Conservation (phyloP, 2,888 invertebrate species). For the Ophonus ardosiacus region DNA sequence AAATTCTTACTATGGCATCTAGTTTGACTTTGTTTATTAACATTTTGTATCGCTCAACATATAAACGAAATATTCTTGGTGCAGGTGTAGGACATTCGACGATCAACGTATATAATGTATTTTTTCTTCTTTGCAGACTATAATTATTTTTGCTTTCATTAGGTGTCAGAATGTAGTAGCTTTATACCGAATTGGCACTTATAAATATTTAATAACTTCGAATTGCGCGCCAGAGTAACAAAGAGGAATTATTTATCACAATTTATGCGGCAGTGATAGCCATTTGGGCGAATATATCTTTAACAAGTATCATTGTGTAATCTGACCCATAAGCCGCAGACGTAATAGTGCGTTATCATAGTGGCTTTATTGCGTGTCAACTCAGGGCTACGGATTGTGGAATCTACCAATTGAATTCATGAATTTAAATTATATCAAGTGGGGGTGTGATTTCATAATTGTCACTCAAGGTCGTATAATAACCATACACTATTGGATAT, state of each 20-base stretch:
- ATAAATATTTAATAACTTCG: conserved; percentile 16
- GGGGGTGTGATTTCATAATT: conserved; percentile 11
- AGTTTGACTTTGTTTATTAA: too few relatives aligned
- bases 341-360: not conserved
- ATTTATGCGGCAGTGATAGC: conserved; percentile 32
- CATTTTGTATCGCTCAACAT: too few relatives aligned
- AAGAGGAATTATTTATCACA: conserved; percentile 31
- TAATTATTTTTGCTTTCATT: too few relatives aligned
- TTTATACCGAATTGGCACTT: not conserved
- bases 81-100: too few relatives aligned
- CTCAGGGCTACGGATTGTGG: not conserved
- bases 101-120: too few relatives aligned
- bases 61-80: too few relatives aligned
- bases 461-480: conserved; percentile 46
- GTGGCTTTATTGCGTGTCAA: conserved; percentile 13
- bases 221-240: not conserved
- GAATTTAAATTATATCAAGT: conserved; percentile 50
- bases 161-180: not conserved
- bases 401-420: conserved; percentile 46
- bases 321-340: not conserved
- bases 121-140: too few relatives aligned
- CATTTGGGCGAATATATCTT: conserved; percentile 43
- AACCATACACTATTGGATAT: conserved; percentile 1
- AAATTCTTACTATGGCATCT: too few relatives aligned
- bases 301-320: conserved; percentile 55